Conservation (phyloP, 2,888 invertebrate species). For the Lycia hirtaria region DNA sequence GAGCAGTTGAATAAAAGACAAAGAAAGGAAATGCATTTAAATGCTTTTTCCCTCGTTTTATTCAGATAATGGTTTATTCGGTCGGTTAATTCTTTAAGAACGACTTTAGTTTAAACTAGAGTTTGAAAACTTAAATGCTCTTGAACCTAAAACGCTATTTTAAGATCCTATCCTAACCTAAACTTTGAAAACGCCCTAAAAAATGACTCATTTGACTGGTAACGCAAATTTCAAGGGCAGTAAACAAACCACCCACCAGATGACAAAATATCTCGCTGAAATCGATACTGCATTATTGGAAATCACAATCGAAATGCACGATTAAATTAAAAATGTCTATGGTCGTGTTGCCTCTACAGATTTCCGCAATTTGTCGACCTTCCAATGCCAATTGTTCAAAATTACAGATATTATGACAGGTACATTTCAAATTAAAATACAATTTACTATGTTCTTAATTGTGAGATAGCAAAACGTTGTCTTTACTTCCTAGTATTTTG, state of each 20-base stretch:
- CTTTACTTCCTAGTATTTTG: conserved; percentile 6
- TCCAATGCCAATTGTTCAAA: conserved; percentile 19
- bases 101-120: neutral
- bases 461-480: neutral
- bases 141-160: neutral
- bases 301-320: conserved; percentile 21
- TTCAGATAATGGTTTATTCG: no score
- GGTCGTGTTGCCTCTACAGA: conserved; percentile 19
- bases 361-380: conserved; percentile 33
- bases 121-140: neutral
- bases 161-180: neutral
- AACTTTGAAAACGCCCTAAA: neutral
- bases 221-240: conserved; percentile 33
- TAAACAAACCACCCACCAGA: conserved; percentile 38
- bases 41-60: no score
- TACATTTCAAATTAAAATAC: neutral
- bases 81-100: no score
- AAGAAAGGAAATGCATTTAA: no score
- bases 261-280: conserved; percentile 32
- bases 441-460: neutral
- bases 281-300: conserved; percentile 30
- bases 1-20: no score
- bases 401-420: conserved; percentile 18
- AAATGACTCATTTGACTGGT: conserved; percentile 1
- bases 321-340: conserved; percentile 15